Conservation (phyloP, 2,113 vertebrate species). For the Paradoxurus hermaphroditus region DNA sequence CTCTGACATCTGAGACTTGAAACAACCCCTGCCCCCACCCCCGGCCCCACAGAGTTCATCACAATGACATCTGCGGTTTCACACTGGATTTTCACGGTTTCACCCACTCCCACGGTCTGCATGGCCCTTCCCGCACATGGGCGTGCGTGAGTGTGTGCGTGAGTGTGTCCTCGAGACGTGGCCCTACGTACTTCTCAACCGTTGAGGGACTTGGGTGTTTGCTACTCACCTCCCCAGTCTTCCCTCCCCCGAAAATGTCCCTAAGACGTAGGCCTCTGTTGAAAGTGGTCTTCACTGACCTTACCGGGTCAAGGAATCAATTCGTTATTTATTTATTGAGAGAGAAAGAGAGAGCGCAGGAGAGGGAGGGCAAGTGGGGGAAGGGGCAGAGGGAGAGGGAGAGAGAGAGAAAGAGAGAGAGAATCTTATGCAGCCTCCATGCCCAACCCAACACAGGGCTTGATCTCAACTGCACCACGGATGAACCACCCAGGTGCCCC, state of each 20-base stretch:
- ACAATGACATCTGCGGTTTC: rapidly evolving
- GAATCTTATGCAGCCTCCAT: too few species aligned
- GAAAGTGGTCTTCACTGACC: background rate
- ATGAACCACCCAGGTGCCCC: too few species aligned
- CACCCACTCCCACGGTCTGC: rapidly evolving
- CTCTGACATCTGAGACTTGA: background rate
- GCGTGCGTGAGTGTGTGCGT: too few species aligned
- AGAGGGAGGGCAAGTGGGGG: too few species aligned
- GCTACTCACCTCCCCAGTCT: background rate
- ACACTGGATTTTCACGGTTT: rapidly evolving
- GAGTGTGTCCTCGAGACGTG: rapidly evolving
- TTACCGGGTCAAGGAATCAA: background rate
- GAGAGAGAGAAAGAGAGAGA: too few species aligned
- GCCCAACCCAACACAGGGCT: too few species aligned
- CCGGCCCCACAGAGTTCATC: rapidly evolving
- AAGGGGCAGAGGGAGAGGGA: too few species aligned
- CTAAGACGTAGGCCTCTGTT: rapidly evolving
- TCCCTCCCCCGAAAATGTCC: too few species aligned
- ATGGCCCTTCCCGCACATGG: rapidly evolving
- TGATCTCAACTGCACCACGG: too few species aligned
- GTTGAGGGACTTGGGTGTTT: too few species aligned
- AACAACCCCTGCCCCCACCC: background rate
- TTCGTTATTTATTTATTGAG: too few species aligned
- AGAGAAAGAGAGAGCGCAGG: too few species aligned
- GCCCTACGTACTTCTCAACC: background rate